Base-by-base conservation (phyloP, 2,888 invertebrate genomes). In the Eurois occulta region DNA sequence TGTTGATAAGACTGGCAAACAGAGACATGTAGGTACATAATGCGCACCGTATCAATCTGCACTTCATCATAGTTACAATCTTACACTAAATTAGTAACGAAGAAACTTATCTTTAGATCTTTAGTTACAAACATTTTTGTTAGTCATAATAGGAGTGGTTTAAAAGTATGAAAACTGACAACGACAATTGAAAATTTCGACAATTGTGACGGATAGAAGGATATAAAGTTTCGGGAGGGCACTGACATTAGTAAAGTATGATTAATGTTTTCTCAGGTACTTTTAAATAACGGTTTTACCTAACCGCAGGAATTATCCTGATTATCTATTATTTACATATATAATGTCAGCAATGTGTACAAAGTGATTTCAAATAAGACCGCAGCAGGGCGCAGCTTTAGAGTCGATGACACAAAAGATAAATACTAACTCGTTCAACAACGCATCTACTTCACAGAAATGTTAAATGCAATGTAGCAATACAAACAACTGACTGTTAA, bases 1-100 rank as follows among this genome's bases (percentile, higher is more conserved):
- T 81, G 68, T 77, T 87, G 91, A 91, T 91, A 91, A 91, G 87
- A 84, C 70, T 77, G 60, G 83, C 75, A 88, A 87, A 87, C 86
- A 88, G 69, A 80, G 85, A 84, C 85, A 79, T 64, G 75, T n/a
- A n/a, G n/a, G n/a, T 82, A 81, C 83, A 64, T 65, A 60, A 16
- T 43, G 38, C 68, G 81, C 83, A 69, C 79, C 86, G 72, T 87
- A 91, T 91, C 90, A 90, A 91, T 91, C 89, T 83, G 73, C 84
- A 87, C 80, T 86, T 84, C 80, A 77, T 81, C 81, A 77, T 46
- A 77, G 70, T 74, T 65, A 70, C 81, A 80, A 82, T 73, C 62
- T 79, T 70, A 80, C 21, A 66, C 65, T 72, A 84, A 77, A 75
- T 84, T 78, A 75, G 69, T 86, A 62, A 55, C 43, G 32, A 73